Percentiles rank a stretch among this genome's conserved stretches.
These are phyloP conservation scores for Xenopus petersii DNA, from an alignment of 2,797 vertebrate genomes.

Conservation along the genomic window DNA sequence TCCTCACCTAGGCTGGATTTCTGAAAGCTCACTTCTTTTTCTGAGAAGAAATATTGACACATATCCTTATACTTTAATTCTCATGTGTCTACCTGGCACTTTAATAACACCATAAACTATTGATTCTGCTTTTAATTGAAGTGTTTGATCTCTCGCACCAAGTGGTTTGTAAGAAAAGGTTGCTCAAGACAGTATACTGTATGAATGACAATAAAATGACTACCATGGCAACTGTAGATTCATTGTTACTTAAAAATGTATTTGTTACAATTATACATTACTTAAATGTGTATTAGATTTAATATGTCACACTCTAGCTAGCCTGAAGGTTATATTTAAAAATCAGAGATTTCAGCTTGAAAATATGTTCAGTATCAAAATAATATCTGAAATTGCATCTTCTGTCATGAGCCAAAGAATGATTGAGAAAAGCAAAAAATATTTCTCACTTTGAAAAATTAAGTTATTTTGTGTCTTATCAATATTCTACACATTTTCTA, in stretches of 20 bases:
- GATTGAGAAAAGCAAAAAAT: too few species aligned
- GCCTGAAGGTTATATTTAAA: background rate
- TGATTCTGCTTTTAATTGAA: slow-evolving; percentile 1
- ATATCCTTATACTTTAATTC: background rate
- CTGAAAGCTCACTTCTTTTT: background rate
- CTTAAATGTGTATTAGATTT: background rate
- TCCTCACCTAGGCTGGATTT: background rate
- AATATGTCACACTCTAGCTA: background rate
- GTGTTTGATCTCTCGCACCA: background rate
- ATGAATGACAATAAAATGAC: background rate
- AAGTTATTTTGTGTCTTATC: too few species aligned
- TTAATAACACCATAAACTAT: background rate
- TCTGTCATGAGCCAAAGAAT: background rate
- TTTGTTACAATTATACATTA: slow-evolving; percentile 9
- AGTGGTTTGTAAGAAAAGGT: background rate
- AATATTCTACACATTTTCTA: too few species aligned
- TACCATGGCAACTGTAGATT: background rate
- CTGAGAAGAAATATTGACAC: background rate
- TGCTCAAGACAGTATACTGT: background rate
- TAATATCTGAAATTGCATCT: background rate
- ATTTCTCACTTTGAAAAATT: too few species aligned
- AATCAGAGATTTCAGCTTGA: background rate
- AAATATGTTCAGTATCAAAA: background rate
- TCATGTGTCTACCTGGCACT: background rate
- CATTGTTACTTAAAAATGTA: background rate